Evolutionary conservation across 2,888 invertebrate genomes (phyloP).

Genomic region (Tipula lateralis): DNA sequence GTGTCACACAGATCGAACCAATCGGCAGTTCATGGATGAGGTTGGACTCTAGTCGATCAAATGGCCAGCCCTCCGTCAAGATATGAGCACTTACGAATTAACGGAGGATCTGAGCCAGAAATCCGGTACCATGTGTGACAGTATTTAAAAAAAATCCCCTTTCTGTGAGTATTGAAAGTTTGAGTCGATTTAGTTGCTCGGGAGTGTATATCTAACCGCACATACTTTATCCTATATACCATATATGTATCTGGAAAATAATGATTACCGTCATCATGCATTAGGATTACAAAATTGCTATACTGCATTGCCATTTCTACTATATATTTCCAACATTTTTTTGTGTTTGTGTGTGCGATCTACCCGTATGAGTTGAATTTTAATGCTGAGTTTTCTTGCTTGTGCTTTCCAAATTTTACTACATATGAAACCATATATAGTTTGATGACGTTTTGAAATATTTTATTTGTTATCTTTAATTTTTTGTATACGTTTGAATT

Average conservation of each 20-base stretch:
- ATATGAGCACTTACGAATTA: too few relatives aligned
- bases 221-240: neutral
- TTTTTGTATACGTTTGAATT: neutral
- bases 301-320: neutral
- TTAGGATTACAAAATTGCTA: neutral
- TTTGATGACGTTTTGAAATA: conserved; percentile 6
- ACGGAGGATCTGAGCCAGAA: too few relatives aligned
- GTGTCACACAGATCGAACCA: too few relatives aligned
- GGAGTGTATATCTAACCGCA: neutral
- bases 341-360: neutral
- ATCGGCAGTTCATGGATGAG: too few relatives aligned
- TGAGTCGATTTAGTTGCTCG: too few relatives aligned
- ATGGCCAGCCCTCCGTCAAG: too few relatives aligned
- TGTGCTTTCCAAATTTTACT: neutral
- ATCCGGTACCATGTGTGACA: too few relatives aligned
- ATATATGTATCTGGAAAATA: neutral
- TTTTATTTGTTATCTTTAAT: neutral
- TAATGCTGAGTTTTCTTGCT: neutral
- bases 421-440: neutral
- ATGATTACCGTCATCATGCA: neutral
- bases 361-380: neutral
- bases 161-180: too few relatives aligned
- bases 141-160: too few relatives aligned
- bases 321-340: neutral
- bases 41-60: too few relatives aligned